These are phyloP conservation scores for Epirrhoe alternata DNA, from an alignment of 2,888 invertebrate species.

Conservation along the genomic window DNA sequence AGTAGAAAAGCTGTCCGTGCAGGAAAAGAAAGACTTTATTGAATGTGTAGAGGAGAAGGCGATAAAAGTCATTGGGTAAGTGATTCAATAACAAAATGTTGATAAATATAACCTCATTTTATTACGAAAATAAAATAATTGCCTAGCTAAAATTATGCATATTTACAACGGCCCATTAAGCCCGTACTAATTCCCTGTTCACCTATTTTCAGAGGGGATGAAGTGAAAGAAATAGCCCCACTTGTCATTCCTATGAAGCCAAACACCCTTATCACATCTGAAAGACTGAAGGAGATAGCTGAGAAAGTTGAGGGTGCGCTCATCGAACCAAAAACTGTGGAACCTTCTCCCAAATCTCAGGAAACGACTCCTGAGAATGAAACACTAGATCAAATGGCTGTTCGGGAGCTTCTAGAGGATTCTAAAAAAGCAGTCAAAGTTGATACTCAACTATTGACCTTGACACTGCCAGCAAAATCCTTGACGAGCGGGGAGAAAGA, in stretches of 20 bases:
- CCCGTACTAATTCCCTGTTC: slow-evolving; percentile 34
- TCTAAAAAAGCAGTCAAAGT: slow-evolving; percentile 70
- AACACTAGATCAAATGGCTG: slow-evolving; percentile 88
- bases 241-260: slow-evolving; percentile 88
- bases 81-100: not conserved
- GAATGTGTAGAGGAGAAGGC: slow-evolving; percentile 91
- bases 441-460: slow-evolving; percentile 69
- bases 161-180: not conserved
- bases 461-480: slow-evolving; percentile 86
- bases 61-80: slow-evolving; percentile 91
- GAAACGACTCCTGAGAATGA: slow-evolving; percentile 57
- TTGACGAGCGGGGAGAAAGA: slow-evolving; percentile 87
- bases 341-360: slow-evolving; percentile 53
- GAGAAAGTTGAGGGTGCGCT: slow-evolving; percentile 80
- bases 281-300: slow-evolving; percentile 77
- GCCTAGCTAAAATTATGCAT: too few species aligned
- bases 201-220: slow-evolving; percentile 77
- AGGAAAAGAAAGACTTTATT: slow-evolving; percentile 88
- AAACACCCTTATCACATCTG: slow-evolving; percentile 81
- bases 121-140: not conserved
- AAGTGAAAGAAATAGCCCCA: slow-evolving; percentile 80
- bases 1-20: slow-evolving; percentile 65
- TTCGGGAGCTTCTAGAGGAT: slow-evolving; percentile 89
- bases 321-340: slow-evolving; percentile 71
- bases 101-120: not conserved